A percentile compares a stretch with the other conserved stretches of the same genome.
These are phyloP conservation scores for Pagrus major DNA, from an alignment of 2,113 vertebrate species.

Conservation along the genomic window DNA sequence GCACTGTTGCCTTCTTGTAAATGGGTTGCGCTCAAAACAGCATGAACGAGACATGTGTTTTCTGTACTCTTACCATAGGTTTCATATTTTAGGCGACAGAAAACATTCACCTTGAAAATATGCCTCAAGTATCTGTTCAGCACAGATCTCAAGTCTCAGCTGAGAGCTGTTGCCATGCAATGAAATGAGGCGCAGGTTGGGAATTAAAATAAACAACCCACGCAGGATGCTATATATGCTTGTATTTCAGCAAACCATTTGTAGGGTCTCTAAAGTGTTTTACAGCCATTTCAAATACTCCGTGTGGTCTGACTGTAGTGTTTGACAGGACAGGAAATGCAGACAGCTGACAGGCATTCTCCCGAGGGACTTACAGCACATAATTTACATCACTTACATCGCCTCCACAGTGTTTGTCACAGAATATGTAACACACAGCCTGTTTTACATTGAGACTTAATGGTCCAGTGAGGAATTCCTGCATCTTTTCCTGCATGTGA, in stretches of 20 bases:
- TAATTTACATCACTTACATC: slow-evolving; percentile 33
- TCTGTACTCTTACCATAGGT: slow-evolving; percentile 3
- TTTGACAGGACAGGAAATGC: slow-evolving; percentile 43
- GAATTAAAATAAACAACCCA: slow-evolving; percentile 74
- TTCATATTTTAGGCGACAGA: slow-evolving; percentile 14
- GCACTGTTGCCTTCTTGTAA: slow-evolving; percentile 48
- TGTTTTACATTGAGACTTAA: slow-evolving; percentile 37
- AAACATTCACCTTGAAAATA: slow-evolving; percentile 47
- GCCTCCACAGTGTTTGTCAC: slow-evolving; percentile 40
- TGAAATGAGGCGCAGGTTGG: slow-evolving; percentile 54
- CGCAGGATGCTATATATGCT: slow-evolving; percentile 55
- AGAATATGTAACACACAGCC: slow-evolving; percentile 35
- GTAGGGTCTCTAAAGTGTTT: slow-evolving; percentile 27
- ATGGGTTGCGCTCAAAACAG: slow-evolving; percentile 41
- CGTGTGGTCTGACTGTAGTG: slow-evolving; percentile 21
- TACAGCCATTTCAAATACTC: slow-evolving; percentile 21
- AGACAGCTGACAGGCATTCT: slow-evolving; percentile 22
- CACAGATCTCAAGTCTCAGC: slow-evolving; percentile 46
- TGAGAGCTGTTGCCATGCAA: slow-evolving; percentile 61
- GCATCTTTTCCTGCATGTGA: background rate
- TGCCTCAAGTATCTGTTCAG: slow-evolving; percentile 48
- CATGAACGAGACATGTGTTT: background rate
- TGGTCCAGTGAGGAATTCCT: slow-evolving; percentile 11
- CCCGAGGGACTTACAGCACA: slow-evolving; percentile 9
- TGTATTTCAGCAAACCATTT: slow-evolving; percentile 42